A percentile compares a stretch with the other conserved stretches of the same genome.
phyloP scores from a whole-genome alignment of 2,797 vertebrate species.

The Vespertilio murinus region DNA sequence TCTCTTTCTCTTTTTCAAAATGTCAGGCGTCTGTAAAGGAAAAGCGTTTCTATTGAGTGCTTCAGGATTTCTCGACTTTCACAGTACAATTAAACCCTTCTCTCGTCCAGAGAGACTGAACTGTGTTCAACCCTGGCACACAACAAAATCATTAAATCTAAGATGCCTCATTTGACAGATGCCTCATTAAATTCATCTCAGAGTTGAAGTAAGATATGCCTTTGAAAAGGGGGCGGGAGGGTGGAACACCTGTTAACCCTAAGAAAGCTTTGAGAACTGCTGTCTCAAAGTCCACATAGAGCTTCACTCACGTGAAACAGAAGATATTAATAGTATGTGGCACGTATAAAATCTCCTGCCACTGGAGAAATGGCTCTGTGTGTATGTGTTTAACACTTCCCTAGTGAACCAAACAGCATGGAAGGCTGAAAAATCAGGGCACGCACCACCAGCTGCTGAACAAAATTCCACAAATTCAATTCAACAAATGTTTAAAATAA shows the following conservation, averaged over 20 bases:
- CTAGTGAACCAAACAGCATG: constrained; percentile 42
- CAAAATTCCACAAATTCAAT: constrained; percentile 60
- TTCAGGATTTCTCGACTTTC: constrained; percentile 54
- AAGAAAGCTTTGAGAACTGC: constrained; percentile 34
- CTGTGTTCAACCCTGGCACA: constrained; percentile 25
- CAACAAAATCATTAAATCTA: constrained; percentile 67
- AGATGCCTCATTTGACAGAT: constrained; percentile 59
- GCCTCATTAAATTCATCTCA: constrained; percentile 64
- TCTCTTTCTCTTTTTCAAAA: constrained; percentile 66
- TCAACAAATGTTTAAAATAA: constrained; percentile 55
- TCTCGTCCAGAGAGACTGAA: constrained; percentile 44
- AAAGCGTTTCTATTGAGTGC: constrained; percentile 39
- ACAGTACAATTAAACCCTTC: constrained; percentile 53
- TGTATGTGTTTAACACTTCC: constrained; percentile 30
- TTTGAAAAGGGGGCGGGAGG: background rate
- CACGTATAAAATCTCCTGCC: constrained; percentile 26
- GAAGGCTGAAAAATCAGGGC: constrained; percentile 20
- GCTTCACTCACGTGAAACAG: background rate
- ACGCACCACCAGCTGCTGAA: constrained; percentile 53
- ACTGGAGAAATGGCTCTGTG: constrained; percentile 2
- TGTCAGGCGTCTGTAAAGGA: constrained; percentile 55
- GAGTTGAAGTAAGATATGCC: constrained; percentile 42
- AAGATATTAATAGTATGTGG: constrained; percentile 48
- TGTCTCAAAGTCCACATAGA: constrained; percentile 17
- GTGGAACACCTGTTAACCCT: constrained; percentile 21